Percentiles rank a stretch among this genome's conserved stretches.
Conservation (phyloP, 1,140 invertebrate species). For the Anthonomus grandis region DNA sequence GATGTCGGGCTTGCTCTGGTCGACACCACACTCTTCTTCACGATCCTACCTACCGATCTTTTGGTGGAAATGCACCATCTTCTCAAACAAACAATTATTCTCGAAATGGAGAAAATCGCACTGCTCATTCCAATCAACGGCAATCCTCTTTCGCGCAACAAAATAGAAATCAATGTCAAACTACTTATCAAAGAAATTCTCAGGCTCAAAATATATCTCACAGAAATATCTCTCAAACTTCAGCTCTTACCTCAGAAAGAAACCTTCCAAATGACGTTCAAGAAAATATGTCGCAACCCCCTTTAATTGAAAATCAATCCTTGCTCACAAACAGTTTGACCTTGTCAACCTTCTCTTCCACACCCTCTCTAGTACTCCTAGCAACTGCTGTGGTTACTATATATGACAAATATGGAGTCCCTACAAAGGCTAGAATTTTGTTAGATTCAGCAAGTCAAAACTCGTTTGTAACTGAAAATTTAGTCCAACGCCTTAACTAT, state of each 20-base stretch:
- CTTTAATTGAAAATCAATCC: too few relatives aligned
- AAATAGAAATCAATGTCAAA: not conserved
- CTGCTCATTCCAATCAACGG: not conserved
- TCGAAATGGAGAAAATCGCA: too few relatives aligned
- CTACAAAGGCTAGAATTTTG: not conserved
- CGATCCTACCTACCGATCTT: too few relatives aligned
- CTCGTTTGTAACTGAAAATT: not conserved
- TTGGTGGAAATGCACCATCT: too few relatives aligned
- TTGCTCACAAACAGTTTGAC: not conserved
- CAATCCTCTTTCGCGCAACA: not conserved
- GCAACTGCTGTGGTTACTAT: slow-evolving; percentile 5
- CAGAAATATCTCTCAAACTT: too few relatives aligned
- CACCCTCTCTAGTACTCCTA: not conserved
- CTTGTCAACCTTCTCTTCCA: not conserved
- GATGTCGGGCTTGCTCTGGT: slow-evolving; percentile 8
- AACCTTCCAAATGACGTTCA: not conserved
- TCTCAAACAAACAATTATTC: too few relatives aligned
- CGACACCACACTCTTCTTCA: slow-evolving; percentile 16
- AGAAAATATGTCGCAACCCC: not conserved
- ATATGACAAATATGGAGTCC: not conserved
- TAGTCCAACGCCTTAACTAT: slow-evolving; percentile 1
- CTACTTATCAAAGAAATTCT: too few relatives aligned
- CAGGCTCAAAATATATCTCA: too few relatives aligned
- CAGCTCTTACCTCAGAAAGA: not conserved
- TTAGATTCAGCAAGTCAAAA: slow-evolving; percentile 1